Evolutionary conservation across 2,888 invertebrate genomes (phyloP).

Genomic region (Apeira syringaria): DNA sequence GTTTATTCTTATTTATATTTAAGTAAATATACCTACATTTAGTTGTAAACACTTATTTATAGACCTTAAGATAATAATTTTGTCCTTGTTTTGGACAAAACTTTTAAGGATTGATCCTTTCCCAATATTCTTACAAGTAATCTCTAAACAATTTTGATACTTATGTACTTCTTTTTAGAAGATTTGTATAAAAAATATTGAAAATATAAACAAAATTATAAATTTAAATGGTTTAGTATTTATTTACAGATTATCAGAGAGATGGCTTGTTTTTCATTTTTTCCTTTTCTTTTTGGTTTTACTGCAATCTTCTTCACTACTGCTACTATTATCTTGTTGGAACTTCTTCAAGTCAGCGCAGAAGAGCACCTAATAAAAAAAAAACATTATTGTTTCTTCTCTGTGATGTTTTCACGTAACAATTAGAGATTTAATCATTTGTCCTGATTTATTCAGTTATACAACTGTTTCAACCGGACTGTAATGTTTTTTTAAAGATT

Average conservation of each 20-base stretch:
- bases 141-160: background rate
- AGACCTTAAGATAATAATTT: no score
- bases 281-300: conserved; percentile 61
- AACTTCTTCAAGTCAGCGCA: conserved; percentile 91
- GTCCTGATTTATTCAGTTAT: no score
- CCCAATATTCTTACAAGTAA: conserved; percentile 1
- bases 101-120: no score
- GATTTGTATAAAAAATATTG: no score
- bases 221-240: background rate
- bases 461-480: no score
- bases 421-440: no score
- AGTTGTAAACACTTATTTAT: no score
- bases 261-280: conserved; percentile 29
- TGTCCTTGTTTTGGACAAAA: no score
- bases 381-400: background rate
- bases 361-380: conserved; percentile 86
- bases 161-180: no score
- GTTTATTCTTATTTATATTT: conserved; percentile 13
- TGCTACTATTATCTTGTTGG: conserved; percentile 70
- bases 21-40: no score
- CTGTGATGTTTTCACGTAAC: no score
- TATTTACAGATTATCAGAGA: conserved; percentile 15
- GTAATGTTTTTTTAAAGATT: no score
- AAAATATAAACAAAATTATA: conserved; percentile 6
- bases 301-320: conserved; percentile 29